Evolutionary conservation across 2,113 vertebrate species (phyloP).

Genomic region (Chamaea fasciata): DNA sequence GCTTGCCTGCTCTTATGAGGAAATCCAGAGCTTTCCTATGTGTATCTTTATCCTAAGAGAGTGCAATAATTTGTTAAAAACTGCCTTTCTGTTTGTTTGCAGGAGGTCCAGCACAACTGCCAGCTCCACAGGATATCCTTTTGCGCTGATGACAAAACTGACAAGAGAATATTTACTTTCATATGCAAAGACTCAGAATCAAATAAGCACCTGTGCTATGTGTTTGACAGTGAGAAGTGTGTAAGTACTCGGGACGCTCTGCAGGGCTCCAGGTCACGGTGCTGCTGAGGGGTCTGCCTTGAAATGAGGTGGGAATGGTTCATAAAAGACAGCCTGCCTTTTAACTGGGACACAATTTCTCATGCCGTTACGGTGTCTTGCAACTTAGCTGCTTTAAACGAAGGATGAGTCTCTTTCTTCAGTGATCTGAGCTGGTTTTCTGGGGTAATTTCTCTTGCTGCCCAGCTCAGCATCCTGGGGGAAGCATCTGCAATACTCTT

Average conservation of each 20-base stretch:
- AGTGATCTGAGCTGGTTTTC: not conserved
- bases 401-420: not conserved
- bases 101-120: slow-evolving; percentile 97
- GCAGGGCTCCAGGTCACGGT: not conserved
- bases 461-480: not conserved
- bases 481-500: not conserved
- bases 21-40: not conserved
- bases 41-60: not conserved
- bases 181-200: slow-evolving; percentile 99
- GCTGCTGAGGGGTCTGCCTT: not conserved
- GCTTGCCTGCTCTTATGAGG: not conserved
- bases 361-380: not conserved
- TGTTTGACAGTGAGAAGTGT: slow-evolving; percentile 99
- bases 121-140: slow-evolving; percentile 98
- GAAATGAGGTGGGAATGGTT: not conserved
- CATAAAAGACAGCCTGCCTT: not conserved
- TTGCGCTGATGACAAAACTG: slow-evolving; percentile 98
- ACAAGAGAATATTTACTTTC: slow-evolving; percentile 98
- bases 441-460: not conserved
- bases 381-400: not conserved
- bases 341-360: not conserved
- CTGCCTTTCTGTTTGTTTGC: slow-evolving; percentile 26
- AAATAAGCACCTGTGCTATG: slow-evolving; percentile 97
- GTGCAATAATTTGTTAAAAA: not conserved
- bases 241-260: slow-evolving; percentile 78